Percentiles rank a stretch among this genome's conserved stretches.
Conservation (phyloP, 30 jellyfish, hydroid and myxozoan genomes). For the Aurelia aurita region DNA sequence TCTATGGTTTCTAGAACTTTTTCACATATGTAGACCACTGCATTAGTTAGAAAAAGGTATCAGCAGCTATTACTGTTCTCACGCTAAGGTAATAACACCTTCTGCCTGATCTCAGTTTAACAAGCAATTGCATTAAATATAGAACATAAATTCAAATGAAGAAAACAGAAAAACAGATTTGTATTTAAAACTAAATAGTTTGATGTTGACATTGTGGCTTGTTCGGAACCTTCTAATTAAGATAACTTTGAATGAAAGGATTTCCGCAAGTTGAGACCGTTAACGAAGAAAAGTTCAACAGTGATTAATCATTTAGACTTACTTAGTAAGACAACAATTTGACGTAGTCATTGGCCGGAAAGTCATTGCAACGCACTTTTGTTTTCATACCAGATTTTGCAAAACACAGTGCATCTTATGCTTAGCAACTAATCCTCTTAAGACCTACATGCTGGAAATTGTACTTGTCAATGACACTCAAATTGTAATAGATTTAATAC, state of each 20-base stretch:
- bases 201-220: slow-evolving; percentile 7
- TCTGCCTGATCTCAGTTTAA: too few relatives aligned
- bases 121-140: too few relatives aligned
- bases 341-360: slow-evolving; percentile 14
- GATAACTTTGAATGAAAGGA: background rate
- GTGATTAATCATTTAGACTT: background rate
- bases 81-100: too few relatives aligned
- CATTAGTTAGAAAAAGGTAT: too few relatives aligned
- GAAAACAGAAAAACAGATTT: background rate
- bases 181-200: background rate
- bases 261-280: slow-evolving; percentile 1
- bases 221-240: slow-evolving; percentile 4
- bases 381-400: background rate
- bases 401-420: background rate
- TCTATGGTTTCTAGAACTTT: too few relatives aligned
- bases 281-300: background rate
- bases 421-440: background rate
- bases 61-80: too few relatives aligned
- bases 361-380: background rate
- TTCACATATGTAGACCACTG: too few relatives aligned
- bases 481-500: too few relatives aligned
- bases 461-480: background rate
- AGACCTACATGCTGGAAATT: slow-evolving; percentile 4
- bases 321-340: background rate
- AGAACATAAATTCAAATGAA: background rate